Evolutionary conservation across 2,113 vertebrate species (phyloP), one percentile per base, ranked within the genome.

Genomic region (Menidia beryllina): DNA sequence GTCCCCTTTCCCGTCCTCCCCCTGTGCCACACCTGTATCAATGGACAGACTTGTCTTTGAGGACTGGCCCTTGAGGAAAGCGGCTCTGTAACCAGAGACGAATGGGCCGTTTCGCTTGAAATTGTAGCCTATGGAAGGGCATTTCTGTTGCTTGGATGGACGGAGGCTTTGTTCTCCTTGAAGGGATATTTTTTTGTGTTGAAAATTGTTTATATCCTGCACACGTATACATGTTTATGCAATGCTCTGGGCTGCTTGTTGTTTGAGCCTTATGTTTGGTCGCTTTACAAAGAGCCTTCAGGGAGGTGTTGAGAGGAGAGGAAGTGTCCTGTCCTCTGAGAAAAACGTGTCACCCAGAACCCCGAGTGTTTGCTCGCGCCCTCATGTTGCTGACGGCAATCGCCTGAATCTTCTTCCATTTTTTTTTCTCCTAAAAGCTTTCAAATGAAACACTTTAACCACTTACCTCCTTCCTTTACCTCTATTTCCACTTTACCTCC

Each of bases 21-120:
- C 54, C 14, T 38, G 23, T 64, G 68, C 74, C 81, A 84, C 88
- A 90, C 85, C 88, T 91, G 85, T 88, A 86, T 88, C 75, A 76
- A 74, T 70, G 76, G 71, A 83, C 84, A 84, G 69, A 49, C 57
- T 39, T 76, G 61, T 76, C 66, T 89, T 91, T 90, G 75, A 90
- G 79, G 38, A 8, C 58, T 27, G 49, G 79, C 79, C 81, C 82
- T 61, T 23, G 67, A 85, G 84, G 69, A 84, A 75, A 75, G 79
- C 75, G 72, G 62, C 63, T 66, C 30, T 58, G 82, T 86, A 88
- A 90, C 72, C 55, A 67, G 78, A 88, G 86, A 84, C 83, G 83
- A 90, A 88, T 85, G 72, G 73, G 54, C 81, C 30, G 73, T 77
- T 75, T 81, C 67, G 63, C 55, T 51, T 57, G 36, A 86, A 81